A percentile compares a stretch with the other conserved stretches of the same genome.
These are phyloP conservation scores for Vidua macroura DNA, from an alignment of 2,113 vertebrate genomes.

Conservation along the genomic window DNA sequence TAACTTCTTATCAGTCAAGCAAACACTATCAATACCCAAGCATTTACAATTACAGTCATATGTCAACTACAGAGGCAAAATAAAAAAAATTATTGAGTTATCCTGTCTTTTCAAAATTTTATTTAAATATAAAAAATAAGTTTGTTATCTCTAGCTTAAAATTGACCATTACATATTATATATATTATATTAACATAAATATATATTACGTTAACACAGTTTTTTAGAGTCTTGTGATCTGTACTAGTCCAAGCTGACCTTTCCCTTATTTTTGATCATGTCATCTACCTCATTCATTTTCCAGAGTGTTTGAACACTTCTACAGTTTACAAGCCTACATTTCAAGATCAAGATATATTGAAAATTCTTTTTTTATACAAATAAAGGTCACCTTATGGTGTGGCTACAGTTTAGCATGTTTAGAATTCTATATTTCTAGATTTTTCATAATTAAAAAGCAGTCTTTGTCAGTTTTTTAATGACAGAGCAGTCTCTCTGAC, in stretches of 20 bases:
- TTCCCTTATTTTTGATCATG: neutral
- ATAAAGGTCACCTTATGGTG: neutral
- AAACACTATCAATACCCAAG: neutral
- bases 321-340: neutral
- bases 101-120: neutral
- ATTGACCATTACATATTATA: neutral
- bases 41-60: neutral
- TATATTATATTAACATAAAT: neutral
- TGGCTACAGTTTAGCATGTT: neutral
- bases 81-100: neutral
- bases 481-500: neutral
- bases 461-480: neutral
- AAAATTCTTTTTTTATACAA: neutral
- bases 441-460: neutral
- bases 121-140: neutral
- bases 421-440: neutral
- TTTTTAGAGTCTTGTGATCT: neutral
- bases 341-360: neutral
- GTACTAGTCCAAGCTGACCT: neutral
- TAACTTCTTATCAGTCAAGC: neutral
- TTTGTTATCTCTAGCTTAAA: neutral
- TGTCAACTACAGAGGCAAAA: neutral
- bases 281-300: neutral
- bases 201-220: neutral
- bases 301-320: neutral